Base-by-base conservation (phyloP, 2,888 invertebrate species). In the Tenthredo amoena region DNA sequence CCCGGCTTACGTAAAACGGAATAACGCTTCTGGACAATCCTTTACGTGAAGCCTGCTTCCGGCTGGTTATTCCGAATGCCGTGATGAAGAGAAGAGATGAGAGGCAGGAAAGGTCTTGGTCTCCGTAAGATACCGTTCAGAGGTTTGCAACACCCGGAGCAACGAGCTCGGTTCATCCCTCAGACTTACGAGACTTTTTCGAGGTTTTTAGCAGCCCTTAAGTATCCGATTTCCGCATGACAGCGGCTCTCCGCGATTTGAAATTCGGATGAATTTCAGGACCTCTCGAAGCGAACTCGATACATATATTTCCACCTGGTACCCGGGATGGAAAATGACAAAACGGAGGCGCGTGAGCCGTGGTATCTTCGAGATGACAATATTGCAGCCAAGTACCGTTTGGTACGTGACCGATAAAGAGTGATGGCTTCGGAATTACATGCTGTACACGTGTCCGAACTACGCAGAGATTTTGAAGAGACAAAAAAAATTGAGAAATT, bases 71-170 rank as follows among this genome's bases (percentile, higher is more conserved):
- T 77, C 31, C 7, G 31, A 37, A 55, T 31, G 21, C 77, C 31
- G n/a, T 18, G 15, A 15, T 26, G 47, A 10, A 43, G 26, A 31
- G 77, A 7, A 6, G 77, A 77, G 62, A 15, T 26, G 26, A 6
- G 21, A 65, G 62, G n/a, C 62, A 43, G 15, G 43, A 81, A 62
- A 62, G 81, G 62, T 65, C n/a, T 21, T n/a, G 81, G 62, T 65
- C 12, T 21, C 34, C 68, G 86, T 79, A 79, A 85, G 85, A 79
- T 85, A 79, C 43, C 43, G 76, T 26, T 43, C 58, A 77, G 55
- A 85, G 55, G 84, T 37, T 85, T 55, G 77, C 15, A 62, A 85
- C 84, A 79, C 77, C 18, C 79, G 81, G 65, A 81, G 76, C 40
- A 65, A 85, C 50, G 43, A 43, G 55, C 50, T 79, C 43, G 81